Percentiles rank a stretch among this genome's conserved stretches.
Conservation (phyloP, 1,140 invertebrate species). For the Stegodyphus dumicola region DNA sequence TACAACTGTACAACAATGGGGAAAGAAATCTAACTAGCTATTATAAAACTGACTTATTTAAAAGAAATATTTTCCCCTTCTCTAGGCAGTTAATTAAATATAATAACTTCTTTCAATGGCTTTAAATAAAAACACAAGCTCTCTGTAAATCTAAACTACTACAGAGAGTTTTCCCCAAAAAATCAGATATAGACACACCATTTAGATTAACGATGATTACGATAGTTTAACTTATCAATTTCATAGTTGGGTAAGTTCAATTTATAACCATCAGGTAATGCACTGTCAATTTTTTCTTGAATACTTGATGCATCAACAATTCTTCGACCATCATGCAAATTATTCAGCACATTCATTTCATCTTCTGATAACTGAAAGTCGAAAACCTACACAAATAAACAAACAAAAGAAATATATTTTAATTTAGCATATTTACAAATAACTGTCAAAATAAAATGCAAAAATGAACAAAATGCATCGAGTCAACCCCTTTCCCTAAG, state of each 20-base stretch:
- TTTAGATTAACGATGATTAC: background rate
- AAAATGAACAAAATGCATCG: no score
- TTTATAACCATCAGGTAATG: conserved; percentile 68
- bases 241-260: conserved; percentile 60
- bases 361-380: conserved; percentile 65
- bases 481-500: no score
- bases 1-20: no score
- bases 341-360: conserved; percentile 64
- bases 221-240: conserved; percentile 14
- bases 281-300: conserved; percentile 66
- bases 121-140: no score
- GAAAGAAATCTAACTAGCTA: no score
- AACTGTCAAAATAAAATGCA: no score
- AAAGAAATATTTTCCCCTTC: no score
- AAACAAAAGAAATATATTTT: background rate
- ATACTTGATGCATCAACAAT: conserved; percentile 65
- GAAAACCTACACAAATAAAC: conserved; percentile 64
- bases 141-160: no score
- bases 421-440: background rate
- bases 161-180: no score
- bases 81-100: no score
- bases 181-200: background rate
- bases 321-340: conserved; percentile 64
- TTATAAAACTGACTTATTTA: no score
- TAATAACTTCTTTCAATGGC: no score